Conservation (phyloP, 2,888 invertebrate genomes). For the Lagria hirta region DNA sequence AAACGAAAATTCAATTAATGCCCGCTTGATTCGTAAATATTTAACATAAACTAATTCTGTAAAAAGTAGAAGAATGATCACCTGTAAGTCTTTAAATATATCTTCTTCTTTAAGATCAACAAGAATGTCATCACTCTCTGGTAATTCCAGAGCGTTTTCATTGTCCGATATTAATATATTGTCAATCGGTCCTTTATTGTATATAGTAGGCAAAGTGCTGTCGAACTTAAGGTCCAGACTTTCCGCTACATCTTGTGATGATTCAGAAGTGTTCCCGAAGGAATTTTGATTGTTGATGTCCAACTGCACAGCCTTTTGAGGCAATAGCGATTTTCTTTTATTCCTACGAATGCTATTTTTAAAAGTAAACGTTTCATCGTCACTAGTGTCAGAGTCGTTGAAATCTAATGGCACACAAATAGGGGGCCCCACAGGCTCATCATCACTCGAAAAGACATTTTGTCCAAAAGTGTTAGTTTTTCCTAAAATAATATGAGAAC, state of each 20-base stretch:
- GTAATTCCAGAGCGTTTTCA: slow-evolving; percentile 33
- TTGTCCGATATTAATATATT: slow-evolving; percentile 17
- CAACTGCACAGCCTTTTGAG: slow-evolving; percentile 45
- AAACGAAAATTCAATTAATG: too few species aligned
- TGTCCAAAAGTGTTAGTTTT: slow-evolving; percentile 30
- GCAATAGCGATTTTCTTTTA: slow-evolving; percentile 45
- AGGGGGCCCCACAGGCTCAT: too few species aligned
- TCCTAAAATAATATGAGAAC: slow-evolving; percentile 32
- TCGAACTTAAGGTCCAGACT: slow-evolving; percentile 3
- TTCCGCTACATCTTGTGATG: slow-evolving; percentile 42
- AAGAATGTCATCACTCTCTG: slow-evolving; percentile 41
- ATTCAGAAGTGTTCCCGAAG: slow-evolving; percentile 41
- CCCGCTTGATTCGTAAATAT: too few species aligned
- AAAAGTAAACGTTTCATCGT: slow-evolving; percentile 28
- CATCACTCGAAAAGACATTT: slow-evolving; percentile 35
- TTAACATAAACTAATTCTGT: not conserved
- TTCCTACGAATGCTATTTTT: slow-evolving; percentile 38
- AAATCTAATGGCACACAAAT: too few species aligned
- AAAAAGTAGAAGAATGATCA: too few species aligned
- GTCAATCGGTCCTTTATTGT: slow-evolving; percentile 1
- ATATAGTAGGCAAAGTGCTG: not conserved
- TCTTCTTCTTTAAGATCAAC: slow-evolving; percentile 46
- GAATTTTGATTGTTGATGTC: slow-evolving; percentile 40
- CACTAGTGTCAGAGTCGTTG: slow-evolving; percentile 34
- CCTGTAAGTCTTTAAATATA: slow-evolving; percentile 48